Percentiles rank a stretch among this genome's conserved stretches.
These are phyloP conservation scores for Autographa pulchrina DNA, from an alignment of 2,888 invertebrate genomes.

Conservation along the genomic window DNA sequence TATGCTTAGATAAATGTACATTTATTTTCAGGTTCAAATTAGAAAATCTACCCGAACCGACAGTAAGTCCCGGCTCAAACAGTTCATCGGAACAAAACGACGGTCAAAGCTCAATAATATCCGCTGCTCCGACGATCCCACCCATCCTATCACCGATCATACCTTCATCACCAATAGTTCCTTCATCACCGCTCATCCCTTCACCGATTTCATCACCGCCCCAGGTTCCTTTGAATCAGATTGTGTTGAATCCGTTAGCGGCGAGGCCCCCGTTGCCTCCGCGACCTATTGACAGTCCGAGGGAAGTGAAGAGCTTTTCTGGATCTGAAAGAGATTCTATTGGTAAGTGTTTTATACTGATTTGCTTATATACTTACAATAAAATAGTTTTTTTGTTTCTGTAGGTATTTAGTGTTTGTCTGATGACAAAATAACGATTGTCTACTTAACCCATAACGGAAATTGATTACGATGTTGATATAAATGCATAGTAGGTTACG, in stretches of 20 bases:
- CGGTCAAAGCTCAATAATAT: conserved; percentile 83
- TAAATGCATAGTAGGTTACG: no score
- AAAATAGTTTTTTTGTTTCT: no score
- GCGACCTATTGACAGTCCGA: conserved; percentile 75
- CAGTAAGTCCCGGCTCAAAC: conserved; percentile 86
- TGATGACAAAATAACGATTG: no score
- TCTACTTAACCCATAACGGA: no score
- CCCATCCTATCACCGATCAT: conserved; percentile 60
- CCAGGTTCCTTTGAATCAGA: conserved; percentile 51
- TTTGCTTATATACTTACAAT: no score
- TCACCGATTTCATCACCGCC: conserved; percentile 42
- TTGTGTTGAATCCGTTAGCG: conserved; percentile 75
- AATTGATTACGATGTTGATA: no score
- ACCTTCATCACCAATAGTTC: conserved; percentile 54
- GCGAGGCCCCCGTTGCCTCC: conserved; percentile 81
- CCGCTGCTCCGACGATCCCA: conserved; percentile 69
- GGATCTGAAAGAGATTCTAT: conserved; percentile 76
- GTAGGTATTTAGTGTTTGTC: no score
- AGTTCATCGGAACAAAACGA: conserved; percentile 87
- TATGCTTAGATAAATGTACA: no score
- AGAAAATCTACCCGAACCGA: conserved; percentile 80
- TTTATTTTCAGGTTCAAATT: conserved; percentile 85
- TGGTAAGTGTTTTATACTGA: conserved; percentile 66
- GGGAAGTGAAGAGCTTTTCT: conserved; percentile 73
- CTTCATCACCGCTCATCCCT: conserved; percentile 50